Percentiles rank a stretch among this genome's conserved stretches.
phyloP scores from a whole-genome alignment of 2,888 invertebrate species.

The Drosophila mimetica region DNA sequence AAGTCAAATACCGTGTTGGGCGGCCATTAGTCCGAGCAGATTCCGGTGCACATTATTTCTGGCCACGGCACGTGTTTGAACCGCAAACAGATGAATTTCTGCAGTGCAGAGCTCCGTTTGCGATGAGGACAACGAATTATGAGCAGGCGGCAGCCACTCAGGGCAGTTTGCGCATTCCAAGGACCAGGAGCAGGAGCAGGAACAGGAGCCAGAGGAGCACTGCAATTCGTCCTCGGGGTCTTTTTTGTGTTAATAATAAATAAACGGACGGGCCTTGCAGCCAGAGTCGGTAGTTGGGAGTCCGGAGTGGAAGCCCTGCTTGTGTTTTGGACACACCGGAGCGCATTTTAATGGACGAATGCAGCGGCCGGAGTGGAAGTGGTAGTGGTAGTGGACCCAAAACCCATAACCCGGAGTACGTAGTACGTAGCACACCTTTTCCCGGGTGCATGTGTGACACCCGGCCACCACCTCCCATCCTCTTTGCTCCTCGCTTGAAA shows the following conservation, averaged over 20 bases:
- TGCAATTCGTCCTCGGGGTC: slow-evolving; percentile 78
- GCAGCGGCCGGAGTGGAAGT: slow-evolving; percentile 48
- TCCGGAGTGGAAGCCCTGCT: slow-evolving; percentile 46
- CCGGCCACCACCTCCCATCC: slow-evolving; percentile 15
- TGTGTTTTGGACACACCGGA: slow-evolving; percentile 75
- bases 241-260: slow-evolving; percentile 79
- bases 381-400: slow-evolving; percentile 24
- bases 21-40: slow-evolving; percentile 68
- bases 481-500: slow-evolving; percentile 63
- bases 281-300: slow-evolving; percentile 1
- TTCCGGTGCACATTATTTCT: slow-evolving; percentile 69
- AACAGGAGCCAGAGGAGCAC: slow-evolving; percentile 16
- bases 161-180: slow-evolving; percentile 61
- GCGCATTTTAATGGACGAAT: slow-evolving; percentile 80
- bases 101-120: slow-evolving; percentile 47
- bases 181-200: background rate
- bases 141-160: slow-evolving; percentile 68
- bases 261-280: slow-evolving; percentile 59
- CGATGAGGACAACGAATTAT: slow-evolving; percentile 70
- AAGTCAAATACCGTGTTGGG: slow-evolving; percentile 25
- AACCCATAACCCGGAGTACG: slow-evolving; percentile 28
- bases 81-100: slow-evolving; percentile 78
- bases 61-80: slow-evolving; percentile 76
- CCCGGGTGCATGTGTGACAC: slow-evolving; percentile 43
- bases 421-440: slow-evolving; percentile 16